Conservation (phyloP, 2,797 vertebrate genomes). For the Malurus leucopterus region DNA sequence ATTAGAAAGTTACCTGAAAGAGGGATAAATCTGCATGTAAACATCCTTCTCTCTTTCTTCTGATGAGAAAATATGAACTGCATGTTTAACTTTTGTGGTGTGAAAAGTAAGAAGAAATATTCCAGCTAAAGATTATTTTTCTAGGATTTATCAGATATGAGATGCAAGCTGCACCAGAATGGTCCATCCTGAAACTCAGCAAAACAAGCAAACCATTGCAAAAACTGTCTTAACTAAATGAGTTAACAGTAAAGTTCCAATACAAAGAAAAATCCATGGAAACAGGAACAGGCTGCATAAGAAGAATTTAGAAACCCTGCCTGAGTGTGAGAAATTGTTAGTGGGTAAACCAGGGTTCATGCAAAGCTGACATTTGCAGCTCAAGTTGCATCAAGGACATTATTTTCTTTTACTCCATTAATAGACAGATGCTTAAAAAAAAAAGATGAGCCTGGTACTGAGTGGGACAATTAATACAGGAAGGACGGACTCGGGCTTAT, state of each 20-base stretch:
- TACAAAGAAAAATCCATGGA: not conserved
- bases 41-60: not conserved
- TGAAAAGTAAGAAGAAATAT: not conserved
- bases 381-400: not conserved
- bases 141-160: not conserved
- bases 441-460: not conserved
- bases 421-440: not conserved
- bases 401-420: not conserved
- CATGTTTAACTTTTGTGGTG: not conserved
- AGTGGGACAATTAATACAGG: not conserved
- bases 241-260: not conserved
- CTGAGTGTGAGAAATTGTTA: not conserved
- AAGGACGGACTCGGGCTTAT: not conserved
- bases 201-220: not conserved
- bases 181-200: not conserved
- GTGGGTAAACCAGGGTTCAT: not conserved
- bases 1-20: not conserved
- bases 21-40: not conserved
- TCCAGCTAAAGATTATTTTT: not conserved
- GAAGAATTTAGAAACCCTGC: not conserved
- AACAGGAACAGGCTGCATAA: not conserved
- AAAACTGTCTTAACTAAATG: not conserved
- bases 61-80: not conserved
- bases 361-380: not conserved
- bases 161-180: not conserved